These are phyloP conservation scores for Passerina amoena DNA, from an alignment of 2,113 vertebrate species.

Conservation along the genomic window DNA sequence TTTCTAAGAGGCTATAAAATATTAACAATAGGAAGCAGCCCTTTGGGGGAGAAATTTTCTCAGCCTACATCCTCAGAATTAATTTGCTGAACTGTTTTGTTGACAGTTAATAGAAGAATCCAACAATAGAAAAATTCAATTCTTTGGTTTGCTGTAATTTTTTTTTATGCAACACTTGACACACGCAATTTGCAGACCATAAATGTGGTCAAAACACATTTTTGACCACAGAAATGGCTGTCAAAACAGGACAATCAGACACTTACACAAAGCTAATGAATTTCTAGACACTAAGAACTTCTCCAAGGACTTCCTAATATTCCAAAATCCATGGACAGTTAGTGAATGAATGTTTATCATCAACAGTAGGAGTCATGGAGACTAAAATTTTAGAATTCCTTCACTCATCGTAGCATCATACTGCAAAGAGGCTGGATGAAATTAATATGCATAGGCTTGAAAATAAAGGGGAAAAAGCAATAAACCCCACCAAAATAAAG, in stretches of 20 bases:
- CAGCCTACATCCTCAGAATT: neutral
- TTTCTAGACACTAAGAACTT: neutral
- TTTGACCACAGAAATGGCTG: neutral
- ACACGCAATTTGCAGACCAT: neutral
- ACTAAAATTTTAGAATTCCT: neutral
- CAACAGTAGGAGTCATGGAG: neutral
- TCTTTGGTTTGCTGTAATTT: neutral
- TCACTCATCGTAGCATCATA: neutral
- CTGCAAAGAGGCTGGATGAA: neutral
- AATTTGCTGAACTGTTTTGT: neutral
- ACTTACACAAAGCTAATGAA: neutral
- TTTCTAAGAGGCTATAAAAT: neutral
- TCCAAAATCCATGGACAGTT: neutral
- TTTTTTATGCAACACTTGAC: neutral
- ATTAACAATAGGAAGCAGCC: neutral
- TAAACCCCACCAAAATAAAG: neutral
- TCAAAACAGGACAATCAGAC: neutral
- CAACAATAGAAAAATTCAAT: neutral
- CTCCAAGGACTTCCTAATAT: neutral
- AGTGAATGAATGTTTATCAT: neutral
- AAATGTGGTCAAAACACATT: neutral
- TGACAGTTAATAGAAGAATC: neutral
- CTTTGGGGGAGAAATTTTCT: neutral
- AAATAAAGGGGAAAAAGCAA: neutral
- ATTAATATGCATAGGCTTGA: neutral